Conservation (phyloP, 1,140 invertebrate genomes). For the Cyrtorhinus lividipennis region DNA sequence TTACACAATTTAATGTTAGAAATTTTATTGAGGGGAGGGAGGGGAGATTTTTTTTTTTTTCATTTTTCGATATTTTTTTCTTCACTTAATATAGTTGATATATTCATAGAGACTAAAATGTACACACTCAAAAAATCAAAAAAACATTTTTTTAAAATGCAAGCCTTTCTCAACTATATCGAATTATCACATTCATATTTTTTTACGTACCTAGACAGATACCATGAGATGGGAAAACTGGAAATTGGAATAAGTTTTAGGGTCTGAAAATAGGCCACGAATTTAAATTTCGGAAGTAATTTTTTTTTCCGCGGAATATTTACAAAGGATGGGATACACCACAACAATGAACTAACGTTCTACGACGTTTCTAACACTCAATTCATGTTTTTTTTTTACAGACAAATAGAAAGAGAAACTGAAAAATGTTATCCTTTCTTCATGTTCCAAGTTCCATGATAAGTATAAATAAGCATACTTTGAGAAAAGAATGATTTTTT, state of each 20-base stretch:
- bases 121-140: constrained; percentile 23
- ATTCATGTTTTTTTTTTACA: constrained; percentile 12
- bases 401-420: constrained; percentile 1
- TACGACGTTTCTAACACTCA: constrained; percentile 15
- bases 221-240: neutral
- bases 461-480: no score
- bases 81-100: constrained; percentile 19
- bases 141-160: constrained; percentile 22
- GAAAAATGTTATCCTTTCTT: no score
- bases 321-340: constrained; percentile 11
- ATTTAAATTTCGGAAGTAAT: neutral
- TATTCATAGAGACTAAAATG: constrained; percentile 21
- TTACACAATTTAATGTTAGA: constrained; percentile 15
- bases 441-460: no score
- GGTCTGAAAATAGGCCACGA: constrained; percentile 13
- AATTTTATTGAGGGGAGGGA: no score
- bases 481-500: no score
- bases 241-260: neutral
- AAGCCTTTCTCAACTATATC: constrained; percentile 25
- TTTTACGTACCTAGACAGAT: neutral
- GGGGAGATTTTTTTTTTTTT: constrained; percentile 19
- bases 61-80: constrained; percentile 20
- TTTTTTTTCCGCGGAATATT: neutral
- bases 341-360: constrained; percentile 13
- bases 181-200: constrained; percentile 27